Conservation (phyloP, 2,113 vertebrate genomes). For the Sterna hirundo region DNA sequence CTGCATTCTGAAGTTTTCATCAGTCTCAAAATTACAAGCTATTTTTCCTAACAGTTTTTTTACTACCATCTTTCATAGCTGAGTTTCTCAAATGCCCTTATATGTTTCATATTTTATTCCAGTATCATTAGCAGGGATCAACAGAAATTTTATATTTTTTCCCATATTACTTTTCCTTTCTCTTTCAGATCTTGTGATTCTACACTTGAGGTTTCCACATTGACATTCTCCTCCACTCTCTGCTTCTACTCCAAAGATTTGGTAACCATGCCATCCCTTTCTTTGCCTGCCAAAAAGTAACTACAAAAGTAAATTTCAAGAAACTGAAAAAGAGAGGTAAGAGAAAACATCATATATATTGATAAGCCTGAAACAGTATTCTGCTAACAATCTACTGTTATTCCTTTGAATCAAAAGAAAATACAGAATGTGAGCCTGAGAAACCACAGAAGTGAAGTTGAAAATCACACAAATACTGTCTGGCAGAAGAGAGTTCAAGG, state of each 20-base stretch:
- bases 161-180: neutral
- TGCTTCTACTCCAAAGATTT: neutral
- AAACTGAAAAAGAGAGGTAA: neutral
- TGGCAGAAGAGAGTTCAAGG: neutral
- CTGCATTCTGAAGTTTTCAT: neutral
- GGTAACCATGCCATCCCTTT: neutral
- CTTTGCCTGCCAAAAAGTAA: slow-evolving; percentile 18
- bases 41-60: neutral
- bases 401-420: slow-evolving; percentile 48
- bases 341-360: slow-evolving; percentile 46
- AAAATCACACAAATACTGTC: slow-evolving; percentile 27
- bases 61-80: neutral
- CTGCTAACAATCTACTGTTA: slow-evolving; percentile 19
- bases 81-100: neutral
- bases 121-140: neutral
- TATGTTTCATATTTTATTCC: neutral
- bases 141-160: neutral
- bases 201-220: neutral
- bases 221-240: neutral
- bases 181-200: neutral
- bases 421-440: neutral
- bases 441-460: slow-evolving; percentile 8
- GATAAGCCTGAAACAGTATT: slow-evolving; percentile 48
- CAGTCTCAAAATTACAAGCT: neutral
- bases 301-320: slow-evolving; percentile 44